Percentiles rank a stretch among this genome's conserved stretches.
Conservation (phyloP, 2,888 invertebrate genomes). For the Hyppa rectilinea region DNA sequence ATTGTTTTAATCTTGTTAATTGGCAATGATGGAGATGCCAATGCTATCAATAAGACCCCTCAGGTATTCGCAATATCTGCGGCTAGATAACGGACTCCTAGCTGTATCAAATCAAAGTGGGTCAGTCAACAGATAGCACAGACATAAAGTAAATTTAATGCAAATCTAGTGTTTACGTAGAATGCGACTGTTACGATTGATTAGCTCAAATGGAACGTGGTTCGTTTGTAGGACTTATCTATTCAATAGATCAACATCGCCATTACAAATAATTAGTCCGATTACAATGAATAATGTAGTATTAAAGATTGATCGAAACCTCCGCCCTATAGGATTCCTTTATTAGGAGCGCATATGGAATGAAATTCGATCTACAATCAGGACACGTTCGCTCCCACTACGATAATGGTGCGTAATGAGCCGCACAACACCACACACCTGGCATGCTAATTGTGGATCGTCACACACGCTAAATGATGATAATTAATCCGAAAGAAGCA, state of each 20-base stretch:
- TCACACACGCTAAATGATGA: slow-evolving; percentile 74
- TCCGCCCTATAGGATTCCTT: slow-evolving; percentile 65
- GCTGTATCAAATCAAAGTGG: slow-evolving; percentile 47
- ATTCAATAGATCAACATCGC: slow-evolving; percentile 59
- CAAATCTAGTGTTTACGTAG: slow-evolving; percentile 61
- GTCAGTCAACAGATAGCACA: slow-evolving; percentile 49
- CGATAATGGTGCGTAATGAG: slow-evolving; percentile 85
- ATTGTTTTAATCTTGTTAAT: slow-evolving; percentile 73
- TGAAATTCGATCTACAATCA: slow-evolving; percentile 76
- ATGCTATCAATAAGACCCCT: slow-evolving; percentile 47
- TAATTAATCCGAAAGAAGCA: slow-evolving; percentile 76
- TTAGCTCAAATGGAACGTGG: slow-evolving; percentile 47
- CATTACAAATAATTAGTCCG: slow-evolving; percentile 64
- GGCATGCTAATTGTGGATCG: slow-evolving; percentile 80
- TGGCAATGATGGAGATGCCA: slow-evolving; percentile 57
- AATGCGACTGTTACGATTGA: slow-evolving; percentile 61
- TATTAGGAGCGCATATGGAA: slow-evolving; percentile 72
- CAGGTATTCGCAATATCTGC: slow-evolving; percentile 40
- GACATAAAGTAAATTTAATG: slow-evolving; percentile 53
- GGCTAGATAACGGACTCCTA: slow-evolving; percentile 39
- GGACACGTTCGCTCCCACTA: slow-evolving; percentile 80
- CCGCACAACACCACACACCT: slow-evolving; percentile 74
- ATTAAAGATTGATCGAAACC: slow-evolving; percentile 70
- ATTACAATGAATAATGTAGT: slow-evolving; percentile 75
- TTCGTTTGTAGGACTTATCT: slow-evolving; percentile 56